Evolutionary conservation across 1,140 invertebrate genomes (phyloP).

Genomic region (Zaprionus ornatus): DNA sequence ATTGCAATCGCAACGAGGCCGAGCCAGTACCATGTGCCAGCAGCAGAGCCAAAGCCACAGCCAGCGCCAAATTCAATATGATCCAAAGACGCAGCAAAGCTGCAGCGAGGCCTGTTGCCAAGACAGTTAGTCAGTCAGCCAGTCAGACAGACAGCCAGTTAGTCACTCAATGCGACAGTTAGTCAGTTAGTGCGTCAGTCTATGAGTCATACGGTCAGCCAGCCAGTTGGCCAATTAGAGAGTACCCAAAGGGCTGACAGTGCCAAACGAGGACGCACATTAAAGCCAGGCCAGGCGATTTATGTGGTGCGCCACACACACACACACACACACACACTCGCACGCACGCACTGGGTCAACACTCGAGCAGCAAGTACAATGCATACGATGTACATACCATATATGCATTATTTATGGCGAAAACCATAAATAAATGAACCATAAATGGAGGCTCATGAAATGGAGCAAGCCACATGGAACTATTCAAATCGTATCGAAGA

Average conservation of each 20-base stretch:
- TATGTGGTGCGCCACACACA: slow-evolving; percentile 63
- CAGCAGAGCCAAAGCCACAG: background rate
- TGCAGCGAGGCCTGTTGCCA: slow-evolving; percentile 39
- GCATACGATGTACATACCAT: slow-evolving; percentile 1
- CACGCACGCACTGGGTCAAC: slow-evolving; percentile 30
- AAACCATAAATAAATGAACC: slow-evolving; percentile 59
- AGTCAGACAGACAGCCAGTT: slow-evolving; percentile 8
- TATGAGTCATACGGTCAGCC: slow-evolving; percentile 11
- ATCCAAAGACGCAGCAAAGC: slow-evolving; percentile 39
- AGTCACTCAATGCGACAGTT: slow-evolving; percentile 7
- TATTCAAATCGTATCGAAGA: slow-evolving; percentile 4
- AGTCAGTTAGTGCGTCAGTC: slow-evolving; percentile 48
- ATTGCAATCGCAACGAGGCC: slow-evolving; percentile 18
- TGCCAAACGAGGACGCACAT: slow-evolving; percentile 72
- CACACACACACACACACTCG: slow-evolving; percentile 8
- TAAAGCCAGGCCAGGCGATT: slow-evolving; percentile 59
- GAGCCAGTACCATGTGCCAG: background rate
- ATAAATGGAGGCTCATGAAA: slow-evolving; percentile 48
- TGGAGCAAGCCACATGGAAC: slow-evolving; percentile 7
- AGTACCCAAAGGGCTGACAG: slow-evolving; percentile 53
- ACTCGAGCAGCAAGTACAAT: slow-evolving; percentile 7
- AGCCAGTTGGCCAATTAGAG: slow-evolving; percentile 47
- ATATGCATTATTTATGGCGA: slow-evolving; percentile 53
- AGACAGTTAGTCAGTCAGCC: slow-evolving; percentile 16
- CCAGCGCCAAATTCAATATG: slow-evolving; percentile 30